These are phyloP conservation scores for Desoria tigrina DNA, from an alignment of 2,888 invertebrate species.

Conservation along the genomic window DNA sequence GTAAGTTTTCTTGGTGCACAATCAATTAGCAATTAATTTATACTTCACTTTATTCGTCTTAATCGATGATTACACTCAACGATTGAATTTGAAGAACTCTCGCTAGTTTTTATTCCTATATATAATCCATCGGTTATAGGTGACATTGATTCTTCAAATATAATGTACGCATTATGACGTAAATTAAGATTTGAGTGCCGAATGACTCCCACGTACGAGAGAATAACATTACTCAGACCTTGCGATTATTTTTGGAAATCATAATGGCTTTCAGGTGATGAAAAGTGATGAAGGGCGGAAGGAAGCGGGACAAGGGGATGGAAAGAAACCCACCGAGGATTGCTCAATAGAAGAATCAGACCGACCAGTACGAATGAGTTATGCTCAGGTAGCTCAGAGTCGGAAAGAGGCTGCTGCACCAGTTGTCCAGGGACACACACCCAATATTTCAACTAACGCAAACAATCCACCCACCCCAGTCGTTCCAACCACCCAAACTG, in stretches of 20 bases:
- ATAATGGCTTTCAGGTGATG: conserved; percentile 19
- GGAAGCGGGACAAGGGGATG: conserved; percentile 43
- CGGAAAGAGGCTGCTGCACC: conserved; percentile 50
- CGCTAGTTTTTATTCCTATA: too few species aligned
- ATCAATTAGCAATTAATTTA: neutral
- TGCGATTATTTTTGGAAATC: neutral
- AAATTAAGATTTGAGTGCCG: neutral
- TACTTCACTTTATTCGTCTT: neutral
- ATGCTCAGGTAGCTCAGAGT: conserved; percentile 67
- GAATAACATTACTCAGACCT: neutral
- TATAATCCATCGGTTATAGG: too few species aligned
- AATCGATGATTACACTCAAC: too few species aligned
- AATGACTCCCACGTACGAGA: too few species aligned
- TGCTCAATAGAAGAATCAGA: conserved; percentile 51
- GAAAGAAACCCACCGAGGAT: conserved; percentile 47
- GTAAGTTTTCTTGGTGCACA: conserved; percentile 27
- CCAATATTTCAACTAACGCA: conserved; percentile 3
- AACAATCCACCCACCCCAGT: neutral
- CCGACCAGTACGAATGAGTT: conserved; percentile 60
- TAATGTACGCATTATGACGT: neutral
- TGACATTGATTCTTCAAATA: neutral
- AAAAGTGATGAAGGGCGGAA: conserved; percentile 45
- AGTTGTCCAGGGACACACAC: conserved; percentile 15
- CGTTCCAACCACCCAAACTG: neutral
- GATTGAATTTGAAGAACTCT: too few species aligned